Base-by-base conservation (phyloP, 2,113 vertebrate genomes). In the Charadrius vociferus region DNA sequence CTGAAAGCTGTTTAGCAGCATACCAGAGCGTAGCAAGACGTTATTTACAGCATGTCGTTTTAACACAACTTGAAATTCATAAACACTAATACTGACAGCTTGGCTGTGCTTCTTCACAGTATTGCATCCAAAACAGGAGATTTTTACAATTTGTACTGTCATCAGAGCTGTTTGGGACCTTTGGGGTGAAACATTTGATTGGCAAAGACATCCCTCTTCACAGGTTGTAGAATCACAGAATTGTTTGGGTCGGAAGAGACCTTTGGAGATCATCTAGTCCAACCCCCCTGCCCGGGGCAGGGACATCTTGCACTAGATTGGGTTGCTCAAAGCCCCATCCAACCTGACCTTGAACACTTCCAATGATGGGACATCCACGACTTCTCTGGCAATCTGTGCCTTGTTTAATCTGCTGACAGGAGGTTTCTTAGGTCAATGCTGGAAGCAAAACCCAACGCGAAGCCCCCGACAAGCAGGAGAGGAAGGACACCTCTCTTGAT, bases 1-100 rank as follows among this genome's bases (percentile, higher is more conserved):
- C 62, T 45, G 34, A 65, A 96, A 88, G 86, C 62, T 55, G 71
- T 75, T 93, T 49, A 88, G 82, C 86, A 90, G 82, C 88, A 90
- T 95, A 80, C 94, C 82, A 86, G 67, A 52, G 62, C 2, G 0
- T 39, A 83, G 58, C 49, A 66, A 55, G 85, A 41, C 14, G 4
- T 75, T 77, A 61, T 86, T 95, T 82, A 72, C 27, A 74, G 52
- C 1, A 0, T 34, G 29, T 88, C 39, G 80, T 82, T 80, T 92
- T 89, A 94, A 62, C 65, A 56, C 7, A 3, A 41, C 49, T 65
- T 93, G 82, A 90, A 90, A 90, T 59, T 85, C 79, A 36, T 77
- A 39, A 88, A 65, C 74, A 92, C 43, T 67, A 86, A 86, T 82
- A 86, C 39, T 73, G 91, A 88, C 87, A 90, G 66, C 58, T 92